Conservation (phyloP, 2,797 vertebrate species). For the Myotis planiceps region DNA sequence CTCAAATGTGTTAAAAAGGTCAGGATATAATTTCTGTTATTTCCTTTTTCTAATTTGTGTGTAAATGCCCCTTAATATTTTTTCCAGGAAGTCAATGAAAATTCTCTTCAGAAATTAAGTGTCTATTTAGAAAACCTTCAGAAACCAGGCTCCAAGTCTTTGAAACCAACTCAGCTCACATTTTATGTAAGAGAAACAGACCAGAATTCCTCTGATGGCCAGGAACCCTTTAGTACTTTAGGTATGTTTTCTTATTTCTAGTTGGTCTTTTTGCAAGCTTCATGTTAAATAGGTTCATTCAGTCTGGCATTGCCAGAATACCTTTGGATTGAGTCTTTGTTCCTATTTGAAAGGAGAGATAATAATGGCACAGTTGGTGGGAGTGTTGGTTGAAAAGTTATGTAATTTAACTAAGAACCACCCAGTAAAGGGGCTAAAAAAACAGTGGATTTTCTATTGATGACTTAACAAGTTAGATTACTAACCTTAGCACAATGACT, state of each 20-base stretch:
- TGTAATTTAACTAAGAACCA: not conserved
- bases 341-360: not conserved
- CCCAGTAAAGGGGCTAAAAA: not conserved
- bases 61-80: conserved; percentile 22
- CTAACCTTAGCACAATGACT: not conserved
- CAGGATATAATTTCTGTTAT: not conserved
- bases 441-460: not conserved
- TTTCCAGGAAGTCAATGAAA: conserved; percentile 96
- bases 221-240: conserved; percentile 83
- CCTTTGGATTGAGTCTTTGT: not conserved
- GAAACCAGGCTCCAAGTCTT: conserved; percentile 89
- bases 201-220: conserved; percentile 83
- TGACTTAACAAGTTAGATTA: not conserved
- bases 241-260: conserved; percentile 82
- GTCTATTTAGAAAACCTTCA: conserved; percentile 96
- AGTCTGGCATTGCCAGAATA: not conserved
- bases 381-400: not conserved
- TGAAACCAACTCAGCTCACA: conserved; percentile 93
- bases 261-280: not conserved
- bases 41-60: conserved; percentile 1
- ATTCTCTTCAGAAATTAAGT: conserved; percentile 96
- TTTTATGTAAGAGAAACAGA: conserved; percentile 95
- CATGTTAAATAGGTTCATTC: not conserved
- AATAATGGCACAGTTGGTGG: not conserved
- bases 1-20: not conserved